phyloP scores from a whole-genome alignment of 2,888 invertebrate species.

The Microctonus hyperodae region DNA sequence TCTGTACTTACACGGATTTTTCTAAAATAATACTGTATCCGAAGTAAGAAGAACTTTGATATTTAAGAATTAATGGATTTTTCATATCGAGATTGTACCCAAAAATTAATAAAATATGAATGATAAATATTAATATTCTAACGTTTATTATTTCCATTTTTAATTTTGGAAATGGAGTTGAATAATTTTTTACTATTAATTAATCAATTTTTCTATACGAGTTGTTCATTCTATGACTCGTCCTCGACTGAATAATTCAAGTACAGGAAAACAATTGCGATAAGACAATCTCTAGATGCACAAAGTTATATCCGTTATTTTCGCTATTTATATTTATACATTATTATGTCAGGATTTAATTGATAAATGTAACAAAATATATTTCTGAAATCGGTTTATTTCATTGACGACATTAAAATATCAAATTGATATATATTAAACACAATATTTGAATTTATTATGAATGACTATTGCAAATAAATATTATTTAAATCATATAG shows the following conservation, averaged over 20 bases:
- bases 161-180: background rate
- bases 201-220: background rate
- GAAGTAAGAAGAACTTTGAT: slow-evolving; percentile 40
- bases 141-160: slow-evolving; percentile 10
- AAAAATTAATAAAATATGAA: slow-evolving; percentile 3
- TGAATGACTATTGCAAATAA: background rate
- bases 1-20: slow-evolving; percentile 19
- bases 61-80: slow-evolving; percentile 36
- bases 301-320: slow-evolving; percentile 14
- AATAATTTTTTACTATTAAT: slow-evolving; percentile 3
- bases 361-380: background rate
- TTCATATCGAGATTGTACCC: slow-evolving; percentile 47
- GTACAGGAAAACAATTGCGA: slow-evolving; percentile 45
- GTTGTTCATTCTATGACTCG: background rate
- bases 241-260: slow-evolving; percentile 25
- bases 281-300: slow-evolving; percentile 43
- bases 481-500: background rate
- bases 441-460: background rate
- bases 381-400: slow-evolving; percentile 4
- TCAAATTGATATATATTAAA: background rate
- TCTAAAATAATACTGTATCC: slow-evolving; percentile 49
- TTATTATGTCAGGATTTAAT: background rate
- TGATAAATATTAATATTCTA: slow-evolving; percentile 1
- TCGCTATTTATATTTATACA: slow-evolving; percentile 8
- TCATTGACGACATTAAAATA: background rate